Evolutionary conservation across 1,140 invertebrate genomes (phyloP).

Genomic region (Drosophila littoralis): DNA sequence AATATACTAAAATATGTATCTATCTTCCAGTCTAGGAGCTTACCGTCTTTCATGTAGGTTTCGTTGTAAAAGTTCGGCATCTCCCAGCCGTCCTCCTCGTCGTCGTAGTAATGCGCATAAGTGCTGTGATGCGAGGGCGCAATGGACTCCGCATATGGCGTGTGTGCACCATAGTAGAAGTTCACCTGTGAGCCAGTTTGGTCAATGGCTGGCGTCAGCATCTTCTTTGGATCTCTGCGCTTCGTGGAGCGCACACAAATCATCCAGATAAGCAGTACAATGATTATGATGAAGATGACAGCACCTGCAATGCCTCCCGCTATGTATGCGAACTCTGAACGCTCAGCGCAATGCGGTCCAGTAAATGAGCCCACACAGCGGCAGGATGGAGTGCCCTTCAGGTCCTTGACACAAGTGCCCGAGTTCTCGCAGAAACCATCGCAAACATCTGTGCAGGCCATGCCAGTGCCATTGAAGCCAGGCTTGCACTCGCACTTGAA

Average conservation of each 20-base stretch:
- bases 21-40: conserved; percentile 64
- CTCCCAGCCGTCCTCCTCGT: conserved; percentile 98
- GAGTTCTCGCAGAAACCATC: conserved; percentile 95
- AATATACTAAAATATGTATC: too few species aligned
- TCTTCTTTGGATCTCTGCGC: conserved; percentile 94
- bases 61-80: conserved; percentile 99
- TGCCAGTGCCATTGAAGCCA: conserved; percentile 95
- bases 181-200: conserved; percentile 96
- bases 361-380: conserved; percentile 96
- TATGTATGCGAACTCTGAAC: conserved; percentile 97
- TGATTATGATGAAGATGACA: conserved; percentile 95
- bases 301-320: conserved; percentile 96
- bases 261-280: conserved; percentile 98
- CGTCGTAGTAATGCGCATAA: conserved; percentile 97
- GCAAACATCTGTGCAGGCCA: conserved; percentile 93
- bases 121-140: conserved; percentile 97
- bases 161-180: conserved; percentile 96
- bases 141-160: conserved; percentile 96
- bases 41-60: conserved; percentile 97
- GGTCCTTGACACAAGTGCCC: conserved; percentile 94
- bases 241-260: conserved; percentile 95
- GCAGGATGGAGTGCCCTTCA: conserved; percentile 92
- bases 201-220: conserved; percentile 92
- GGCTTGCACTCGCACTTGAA: conserved; percentile 97
- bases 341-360: conserved; percentile 94